Evolutionary conservation across 2,113 vertebrate species (phyloP), one percentile per base, ranked within the genome.

Genomic region (Myotis yumanensis): DNA sequence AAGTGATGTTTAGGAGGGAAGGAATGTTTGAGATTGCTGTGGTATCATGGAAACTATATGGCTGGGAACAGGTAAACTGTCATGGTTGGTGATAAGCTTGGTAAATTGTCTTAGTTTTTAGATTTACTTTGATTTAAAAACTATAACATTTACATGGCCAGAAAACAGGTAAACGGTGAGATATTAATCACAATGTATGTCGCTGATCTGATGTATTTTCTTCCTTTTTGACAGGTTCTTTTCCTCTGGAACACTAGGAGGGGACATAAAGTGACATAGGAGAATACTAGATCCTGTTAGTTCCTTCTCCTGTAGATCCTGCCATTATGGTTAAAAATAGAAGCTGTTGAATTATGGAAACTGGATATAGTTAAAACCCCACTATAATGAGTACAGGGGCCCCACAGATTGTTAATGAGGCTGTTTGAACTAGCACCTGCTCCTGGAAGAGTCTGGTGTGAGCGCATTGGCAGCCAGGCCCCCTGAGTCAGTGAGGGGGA

Each of bases 321-420:
- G 79, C 48, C 54, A 83, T 88, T 79, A 84, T 59, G 79, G 89
- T 95, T 97, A 95, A 97, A 95, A 89, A 92, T 48, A 95, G 69
- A 95, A 89, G 82, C 73, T 90, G 16, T 59, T 96, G 68, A 97
- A 92, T 85, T 90, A 43, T 84, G 52, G 76, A 72, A 89, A 96
- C 51, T 84, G 81, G 93, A 96, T 91, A 72, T 82, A 90, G 85
- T 93, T 93, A 93, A 96, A 92, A 57, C 15, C 40, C 80, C 80
- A 94, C 69, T 59, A 30, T 92, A 96, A 97, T 97, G 95, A 97
- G 79, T 83, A 25, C 51, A 72, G 96, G 68, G 90, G 79, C 79
- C 91, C 86, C 91, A 95, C 82, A 87, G 93, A 95, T 89, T 94
- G 92, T 66, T 97, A 97, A 97, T 96, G 94, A 97, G 92, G 66